Conservation (phyloP, 2,888 invertebrate species). For the Synanthedon formicaeformis region DNA sequence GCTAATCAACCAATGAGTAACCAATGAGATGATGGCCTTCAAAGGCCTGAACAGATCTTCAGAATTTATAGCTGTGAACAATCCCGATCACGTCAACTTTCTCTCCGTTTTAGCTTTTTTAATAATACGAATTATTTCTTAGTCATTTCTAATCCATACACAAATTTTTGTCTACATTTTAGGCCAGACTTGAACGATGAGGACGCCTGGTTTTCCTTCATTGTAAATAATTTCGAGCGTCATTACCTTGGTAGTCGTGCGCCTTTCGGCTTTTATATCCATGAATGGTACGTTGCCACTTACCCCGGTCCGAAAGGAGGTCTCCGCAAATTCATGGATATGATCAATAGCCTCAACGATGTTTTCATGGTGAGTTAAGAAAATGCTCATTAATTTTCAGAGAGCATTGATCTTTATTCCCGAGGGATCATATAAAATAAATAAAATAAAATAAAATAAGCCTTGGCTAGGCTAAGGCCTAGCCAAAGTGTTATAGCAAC, state of each 20-base stretch:
- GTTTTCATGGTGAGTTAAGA: slow-evolving; percentile 55
- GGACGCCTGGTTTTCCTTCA: slow-evolving; percentile 53
- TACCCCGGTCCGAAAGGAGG: slow-evolving; percentile 45
- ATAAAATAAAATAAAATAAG: too few relatives aligned
- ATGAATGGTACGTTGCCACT: slow-evolving; percentile 66
- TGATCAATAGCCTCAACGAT: slow-evolving; percentile 49
- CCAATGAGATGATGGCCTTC: too few relatives aligned
- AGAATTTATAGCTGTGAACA: too few relatives aligned
- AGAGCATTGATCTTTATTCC: too few relatives aligned
- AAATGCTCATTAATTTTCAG: background rate
- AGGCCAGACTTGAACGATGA: slow-evolving; percentile 18
- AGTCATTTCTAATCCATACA: background rate
- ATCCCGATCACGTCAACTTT: too few relatives aligned
- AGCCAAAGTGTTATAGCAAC: too few relatives aligned
- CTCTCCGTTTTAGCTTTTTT: background rate
- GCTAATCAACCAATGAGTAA: too few relatives aligned
- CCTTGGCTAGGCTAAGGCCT: too few relatives aligned
- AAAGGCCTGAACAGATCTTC: too few relatives aligned
- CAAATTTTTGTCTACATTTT: background rate
- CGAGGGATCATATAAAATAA: too few relatives aligned
- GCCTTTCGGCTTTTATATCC: slow-evolving; percentile 72
- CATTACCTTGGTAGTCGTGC: slow-evolving; percentile 69
- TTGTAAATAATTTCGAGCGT: slow-evolving; percentile 66
- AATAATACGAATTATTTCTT: background rate
- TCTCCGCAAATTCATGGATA: slow-evolving; percentile 62